A percentile compares a stretch with the other conserved stretches of the same genome.
phyloP scores from a whole-genome alignment of 2,888 invertebrate genomes.

The Sminthurinus aureus region DNA sequence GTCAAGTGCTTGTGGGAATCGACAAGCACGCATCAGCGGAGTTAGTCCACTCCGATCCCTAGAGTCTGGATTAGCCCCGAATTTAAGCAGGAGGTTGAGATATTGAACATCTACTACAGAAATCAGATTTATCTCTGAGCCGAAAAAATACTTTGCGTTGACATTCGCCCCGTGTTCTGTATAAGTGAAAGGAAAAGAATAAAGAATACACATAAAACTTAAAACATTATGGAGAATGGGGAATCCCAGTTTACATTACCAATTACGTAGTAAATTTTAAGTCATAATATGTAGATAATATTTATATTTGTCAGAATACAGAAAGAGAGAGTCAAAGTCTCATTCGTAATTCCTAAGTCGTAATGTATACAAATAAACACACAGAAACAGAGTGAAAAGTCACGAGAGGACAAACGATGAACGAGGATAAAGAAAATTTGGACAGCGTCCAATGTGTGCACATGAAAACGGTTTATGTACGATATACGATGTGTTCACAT shows the following conservation, averaged over 20 bases:
- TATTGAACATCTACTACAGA: conserved; percentile 79
- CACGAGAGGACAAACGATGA: too few species aligned
- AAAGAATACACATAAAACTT: conserved; percentile 1
- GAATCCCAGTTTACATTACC: not conserved
- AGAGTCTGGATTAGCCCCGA: conserved; percentile 88
- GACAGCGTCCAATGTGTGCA: too few species aligned
- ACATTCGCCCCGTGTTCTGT: conserved; percentile 84
- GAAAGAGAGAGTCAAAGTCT: not conserved
- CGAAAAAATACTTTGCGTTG: conserved; percentile 91
- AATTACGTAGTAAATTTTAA: not conserved
- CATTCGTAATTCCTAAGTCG: not conserved
- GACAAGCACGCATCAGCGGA: conserved; percentile 88
- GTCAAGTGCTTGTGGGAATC: conserved; percentile 75
- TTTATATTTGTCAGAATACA: not conserved
- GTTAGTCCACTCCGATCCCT: conserved; percentile 86
- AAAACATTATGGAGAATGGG: not conserved
- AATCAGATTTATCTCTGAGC: conserved; percentile 87
- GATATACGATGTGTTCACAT: too few species aligned
- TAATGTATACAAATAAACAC: too few species aligned
- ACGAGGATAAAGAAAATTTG: too few species aligned
- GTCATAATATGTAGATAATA: not conserved
- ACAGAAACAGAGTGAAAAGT: too few species aligned
- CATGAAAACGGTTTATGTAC: too few species aligned
- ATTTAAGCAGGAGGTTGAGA: conserved; percentile 79
- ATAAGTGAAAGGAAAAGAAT: not conserved